phyloP scores from a whole-genome alignment of 1,140 invertebrate species.

The Bactericera cockerelli region DNA sequence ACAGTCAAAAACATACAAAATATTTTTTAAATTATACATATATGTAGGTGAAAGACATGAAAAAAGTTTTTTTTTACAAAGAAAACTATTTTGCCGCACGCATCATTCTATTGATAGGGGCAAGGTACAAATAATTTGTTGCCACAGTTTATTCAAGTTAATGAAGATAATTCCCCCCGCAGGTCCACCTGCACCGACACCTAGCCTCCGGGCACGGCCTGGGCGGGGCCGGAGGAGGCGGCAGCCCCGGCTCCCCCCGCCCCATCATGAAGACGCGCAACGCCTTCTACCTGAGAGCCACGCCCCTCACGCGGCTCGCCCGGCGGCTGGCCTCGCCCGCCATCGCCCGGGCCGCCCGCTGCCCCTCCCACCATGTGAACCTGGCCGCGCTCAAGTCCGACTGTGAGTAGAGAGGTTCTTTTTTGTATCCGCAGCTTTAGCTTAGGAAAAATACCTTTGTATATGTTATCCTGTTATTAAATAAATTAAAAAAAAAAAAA shows the following conservation, averaged over 20 bases:
- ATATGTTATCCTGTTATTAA: too few relatives aligned
- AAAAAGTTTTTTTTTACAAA: too few relatives aligned
- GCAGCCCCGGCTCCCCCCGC: conserved; percentile 55
- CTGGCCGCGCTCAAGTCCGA: conserved; percentile 68
- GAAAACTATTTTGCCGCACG: too few relatives aligned
- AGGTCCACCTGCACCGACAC: conserved; percentile 80
- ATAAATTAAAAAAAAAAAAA: too few relatives aligned
- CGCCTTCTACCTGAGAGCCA: conserved; percentile 85
- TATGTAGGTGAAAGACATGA: too few relatives aligned
- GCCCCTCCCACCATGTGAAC: conserved; percentile 75
- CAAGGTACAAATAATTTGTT: too few relatives aligned
- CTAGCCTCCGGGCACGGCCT: conserved; percentile 79
- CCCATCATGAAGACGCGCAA: conserved; percentile 94
- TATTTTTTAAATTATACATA: too few relatives aligned
- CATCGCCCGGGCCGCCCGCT: conserved; percentile 70
- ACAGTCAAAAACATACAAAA: too few relatives aligned
- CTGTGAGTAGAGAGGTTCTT: conserved; percentile 49
- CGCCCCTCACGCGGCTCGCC: conserved; percentile 71
- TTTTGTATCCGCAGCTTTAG: not conserved
- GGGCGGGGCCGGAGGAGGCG: conserved; percentile 48
- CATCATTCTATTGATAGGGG: too few relatives aligned
- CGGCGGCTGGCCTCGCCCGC: conserved; percentile 67
- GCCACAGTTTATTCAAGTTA: too few relatives aligned
- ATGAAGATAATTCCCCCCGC: conserved; percentile 70
- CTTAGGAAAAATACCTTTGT: conserved; percentile 9